These are phyloP conservation scores for Acanthaster planci DNA, from an alignment of 35 echinoderm and acorn worm genomes.

Conservation along the genomic window DNA sequence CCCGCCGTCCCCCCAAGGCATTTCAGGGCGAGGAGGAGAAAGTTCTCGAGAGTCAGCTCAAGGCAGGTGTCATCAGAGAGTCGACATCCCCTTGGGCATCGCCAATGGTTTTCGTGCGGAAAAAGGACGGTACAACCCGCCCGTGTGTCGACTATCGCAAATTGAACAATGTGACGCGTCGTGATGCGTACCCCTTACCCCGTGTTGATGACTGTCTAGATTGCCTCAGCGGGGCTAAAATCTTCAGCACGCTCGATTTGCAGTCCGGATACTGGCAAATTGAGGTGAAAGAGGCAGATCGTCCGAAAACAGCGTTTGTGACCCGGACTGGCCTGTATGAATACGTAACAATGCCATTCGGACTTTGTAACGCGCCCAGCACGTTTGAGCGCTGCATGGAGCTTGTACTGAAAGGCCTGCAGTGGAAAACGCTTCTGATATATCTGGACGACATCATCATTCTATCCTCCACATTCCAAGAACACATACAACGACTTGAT, in stretches of 20 bases:
- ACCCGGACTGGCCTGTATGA: slow-evolving; percentile 53
- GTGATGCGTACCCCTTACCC: slow-evolving; percentile 40
- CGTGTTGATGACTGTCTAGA: slow-evolving; percentile 47
- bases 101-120: slow-evolving; percentile 40
- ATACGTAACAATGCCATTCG: slow-evolving; percentile 58
- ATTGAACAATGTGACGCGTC: slow-evolving; percentile 29
- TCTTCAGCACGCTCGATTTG: slow-evolving; percentile 58
- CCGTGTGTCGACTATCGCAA: slow-evolving; percentile 40
- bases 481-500: slow-evolving; percentile 41
- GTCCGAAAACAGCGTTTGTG: slow-evolving; percentile 61
- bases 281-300: slow-evolving; percentile 43
- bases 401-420: slow-evolving; percentile 51
- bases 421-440: slow-evolving; percentile 65
- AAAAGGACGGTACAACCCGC: slow-evolving; percentile 38
- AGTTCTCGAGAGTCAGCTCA: slow-evolving; percentile 36
- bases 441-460: slow-evolving; percentile 63
- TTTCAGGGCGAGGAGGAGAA: slow-evolving; percentile 49
- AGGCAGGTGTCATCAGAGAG: slow-evolving; percentile 51
- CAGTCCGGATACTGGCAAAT: slow-evolving; percentile 72
- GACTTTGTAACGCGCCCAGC: slow-evolving; percentile 57
- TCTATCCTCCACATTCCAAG: slow-evolving; percentile 26
- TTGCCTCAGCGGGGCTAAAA: slow-evolving; percentile 39
- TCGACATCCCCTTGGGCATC: slow-evolving; percentile 33
- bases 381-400: slow-evolving; percentile 69
- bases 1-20: slow-evolving; percentile 52